phyloP scores from a whole-genome alignment of 2,888 invertebrate genomes.

The Aphidoletes aphidimyza region DNA sequence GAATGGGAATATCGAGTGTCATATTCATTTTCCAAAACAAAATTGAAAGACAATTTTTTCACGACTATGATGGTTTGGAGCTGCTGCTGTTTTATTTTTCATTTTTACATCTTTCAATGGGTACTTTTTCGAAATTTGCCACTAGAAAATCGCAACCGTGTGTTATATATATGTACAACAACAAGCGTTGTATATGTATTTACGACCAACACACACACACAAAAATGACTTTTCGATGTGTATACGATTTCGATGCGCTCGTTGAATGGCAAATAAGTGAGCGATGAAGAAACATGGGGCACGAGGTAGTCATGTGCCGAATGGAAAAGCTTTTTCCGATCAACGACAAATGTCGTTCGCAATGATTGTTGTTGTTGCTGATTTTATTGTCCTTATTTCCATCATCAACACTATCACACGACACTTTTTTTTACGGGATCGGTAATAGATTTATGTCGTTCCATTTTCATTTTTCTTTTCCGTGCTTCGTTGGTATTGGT shows the following conservation, averaged over 20 bases:
- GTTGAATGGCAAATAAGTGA: too few relatives aligned
- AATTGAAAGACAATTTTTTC: conserved; percentile 53
- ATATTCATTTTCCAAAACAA: conserved; percentile 36
- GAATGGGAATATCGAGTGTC: conserved; percentile 38
- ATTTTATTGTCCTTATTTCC: conserved; percentile 24
- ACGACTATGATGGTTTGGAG: not conserved
- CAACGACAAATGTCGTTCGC: conserved; percentile 26
- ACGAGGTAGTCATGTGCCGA: not conserved
- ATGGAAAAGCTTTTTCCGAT: conserved; percentile 4
- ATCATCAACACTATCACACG: conserved; percentile 8
- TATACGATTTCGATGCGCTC: not conserved
- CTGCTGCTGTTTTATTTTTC: not conserved
- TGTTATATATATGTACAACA: too few relatives aligned
- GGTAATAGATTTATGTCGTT: conserved; percentile 53
- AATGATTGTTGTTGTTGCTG: conserved; percentile 40
- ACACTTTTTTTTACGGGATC: conserved; percentile 41
- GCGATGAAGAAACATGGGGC: too few relatives aligned
- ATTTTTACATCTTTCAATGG: not conserved
- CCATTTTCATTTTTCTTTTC: conserved; percentile 28
- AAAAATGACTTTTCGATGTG: conserved; percentile 43
- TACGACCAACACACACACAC: too few relatives aligned
- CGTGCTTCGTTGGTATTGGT: too few relatives aligned
- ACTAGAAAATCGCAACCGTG: conserved; percentile 33
- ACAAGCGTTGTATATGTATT: too few relatives aligned
- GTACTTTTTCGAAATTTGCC: not conserved